A percentile compares a stretch with the other conserved stretches of the same genome.
Evolutionary conservation across 1,140 invertebrate species (phyloP).

Genomic region (Vanessa tameamea): DNA sequence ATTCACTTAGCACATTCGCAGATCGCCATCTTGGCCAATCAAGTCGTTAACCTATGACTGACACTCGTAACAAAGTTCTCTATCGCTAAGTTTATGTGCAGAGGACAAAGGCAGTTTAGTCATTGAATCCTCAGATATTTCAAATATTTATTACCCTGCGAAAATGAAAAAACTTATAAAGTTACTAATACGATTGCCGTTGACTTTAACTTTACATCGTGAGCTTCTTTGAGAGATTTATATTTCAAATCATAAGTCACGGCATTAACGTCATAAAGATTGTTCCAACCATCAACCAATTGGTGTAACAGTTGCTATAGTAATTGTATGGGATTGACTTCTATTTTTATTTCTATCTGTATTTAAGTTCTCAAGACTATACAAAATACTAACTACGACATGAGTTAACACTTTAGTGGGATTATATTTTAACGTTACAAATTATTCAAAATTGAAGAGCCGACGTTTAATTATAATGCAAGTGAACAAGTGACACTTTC

Average conservation of each 20-base stretch:
- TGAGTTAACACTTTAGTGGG: background rate
- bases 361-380: background rate
- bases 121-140: background rate
- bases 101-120: background rate
- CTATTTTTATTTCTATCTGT: constrained; percentile 1
- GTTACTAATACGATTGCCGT: too few species aligned
- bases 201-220: too few species aligned
- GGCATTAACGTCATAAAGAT: constrained; percentile 8
- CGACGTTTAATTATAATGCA: constrained; percentile 10
- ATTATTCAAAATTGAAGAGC: background rate
- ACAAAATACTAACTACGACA: background rate
- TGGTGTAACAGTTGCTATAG: constrained; percentile 12
- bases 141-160: background rate
- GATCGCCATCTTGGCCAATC: constrained; percentile 68
- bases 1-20: constrained; percentile 71
- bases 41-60: constrained; percentile 71
- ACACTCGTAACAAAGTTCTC: constrained; percentile 39
- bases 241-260: too few species aligned
- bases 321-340: background rate
- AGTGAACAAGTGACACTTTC: constrained; percentile 1
- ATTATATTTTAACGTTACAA: too few species aligned
- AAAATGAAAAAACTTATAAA: too few species aligned
- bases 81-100: background rate
- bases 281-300: background rate
- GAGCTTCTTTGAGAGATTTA: too few species aligned